Conservation (phyloP, 2,113 vertebrate genomes). For the Leuciscus idus region DNA sequence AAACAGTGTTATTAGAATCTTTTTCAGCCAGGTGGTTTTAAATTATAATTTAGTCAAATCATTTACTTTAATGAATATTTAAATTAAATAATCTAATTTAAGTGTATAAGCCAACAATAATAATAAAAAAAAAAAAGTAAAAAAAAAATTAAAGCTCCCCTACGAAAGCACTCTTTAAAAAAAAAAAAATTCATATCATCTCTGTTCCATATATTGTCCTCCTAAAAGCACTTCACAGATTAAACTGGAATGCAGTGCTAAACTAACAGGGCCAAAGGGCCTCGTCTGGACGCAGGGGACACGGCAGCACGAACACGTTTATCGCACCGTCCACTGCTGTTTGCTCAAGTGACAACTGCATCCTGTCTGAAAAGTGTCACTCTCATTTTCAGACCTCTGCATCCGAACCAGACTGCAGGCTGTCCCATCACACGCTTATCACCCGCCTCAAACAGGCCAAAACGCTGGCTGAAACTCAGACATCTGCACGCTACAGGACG, state of each 20-base stretch:
- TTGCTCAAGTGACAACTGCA: constrained; percentile 54
- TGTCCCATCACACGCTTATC: constrained; percentile 60
- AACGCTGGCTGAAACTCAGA: constrained; percentile 53
- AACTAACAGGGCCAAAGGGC: not conserved
- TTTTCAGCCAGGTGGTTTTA: not conserved
- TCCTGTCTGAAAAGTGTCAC: constrained; percentile 60
- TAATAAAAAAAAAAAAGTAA: not conserved
- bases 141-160: not conserved
- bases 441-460: constrained; percentile 62
- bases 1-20: not conserved
- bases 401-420: constrained; percentile 39
- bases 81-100: no score
- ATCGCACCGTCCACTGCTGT: constrained; percentile 30
- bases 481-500: not conserved
- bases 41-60: not conserved
- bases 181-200: not conserved
- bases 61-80: no score
- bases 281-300: constrained; percentile 2
- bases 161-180: not conserved
- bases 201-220: not conserved
- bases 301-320: constrained; percentile 25
- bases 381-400: constrained; percentile 40
- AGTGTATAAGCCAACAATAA: not conserved
- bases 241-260: constrained; percentile 24
- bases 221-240: not conserved